Evolutionary conservation across 2,888 invertebrate genomes (phyloP), one percentile per base, ranked within the genome.

Genomic region (Idaea aversata): DNA sequence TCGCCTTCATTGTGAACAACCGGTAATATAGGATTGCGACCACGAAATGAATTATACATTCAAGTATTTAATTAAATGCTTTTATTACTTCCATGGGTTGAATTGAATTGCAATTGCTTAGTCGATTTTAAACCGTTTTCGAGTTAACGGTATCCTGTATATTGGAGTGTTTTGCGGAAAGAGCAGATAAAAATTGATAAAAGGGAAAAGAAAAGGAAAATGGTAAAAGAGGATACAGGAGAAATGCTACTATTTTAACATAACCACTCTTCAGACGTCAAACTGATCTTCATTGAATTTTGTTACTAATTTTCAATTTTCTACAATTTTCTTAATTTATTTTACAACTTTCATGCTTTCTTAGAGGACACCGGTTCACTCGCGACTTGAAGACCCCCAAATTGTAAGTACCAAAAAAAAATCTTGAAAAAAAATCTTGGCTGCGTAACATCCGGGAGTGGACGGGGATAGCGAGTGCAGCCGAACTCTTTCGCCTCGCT

Each of bases 51-150:
- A 59, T 59, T 16, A 59, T 16, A 59, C 25, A 59, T 59, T 59
- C 59, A 59, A 16, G 59, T 5, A 59, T 25, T 59, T 59, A 15
- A 59, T 59, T 59, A 59, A 59, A 59, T 10, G 15, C 16, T 59
- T 59, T 16, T 59, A 59, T 59, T 16, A 25, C 25, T 59, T 59
- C 25, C 59, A 16, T 25, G 25, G 15, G 16, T 59, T 4, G 58
- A 15, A 15, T 16, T 16, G 59, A 59, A 16, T 59, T 5, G 25
- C 59, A 25, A 10, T 16, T 10, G 15, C 59, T 7, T 10, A 7
- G 15, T 16, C 10, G 16, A 59, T 25, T 58, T 59, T 59, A 58
- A 5, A 58, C 5, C 15, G 58, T 15, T 58, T 58, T 58, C 4
- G 3, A 15, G 4, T 2, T 15, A 6, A 15, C 15, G n/a, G 5